phyloP scores from a whole-genome alignment of 2,113 vertebrate genomes.

The Prinia subflava region DNA sequence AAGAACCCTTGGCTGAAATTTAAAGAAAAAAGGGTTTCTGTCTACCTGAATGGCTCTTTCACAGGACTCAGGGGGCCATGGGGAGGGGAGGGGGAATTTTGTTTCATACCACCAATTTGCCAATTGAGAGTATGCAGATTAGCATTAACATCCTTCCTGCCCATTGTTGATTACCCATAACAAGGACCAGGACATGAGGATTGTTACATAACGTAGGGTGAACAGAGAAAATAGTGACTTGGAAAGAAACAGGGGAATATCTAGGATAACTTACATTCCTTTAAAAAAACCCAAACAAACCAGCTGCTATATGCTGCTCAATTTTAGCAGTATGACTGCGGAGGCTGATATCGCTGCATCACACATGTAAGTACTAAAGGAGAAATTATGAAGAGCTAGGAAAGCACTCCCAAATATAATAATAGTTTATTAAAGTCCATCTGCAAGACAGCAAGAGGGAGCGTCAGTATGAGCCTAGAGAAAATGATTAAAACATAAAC shows the following conservation, averaged over 20 bases:
- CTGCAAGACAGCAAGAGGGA: constrained; percentile 3
- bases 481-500: constrained; percentile 30
- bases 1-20: neutral
- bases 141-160: neutral
- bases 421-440: constrained; percentile 11
- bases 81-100: neutral
- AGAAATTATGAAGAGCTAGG: neutral
- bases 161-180: neutral
- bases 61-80: neutral
- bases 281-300: neutral
- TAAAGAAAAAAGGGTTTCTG: neutral
- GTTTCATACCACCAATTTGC: neutral
- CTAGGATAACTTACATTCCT: neutral
- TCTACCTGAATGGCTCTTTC: neutral
- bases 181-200: neutral
- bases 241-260: neutral
- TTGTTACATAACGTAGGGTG: neutral
- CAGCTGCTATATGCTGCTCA: neutral
- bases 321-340: neutral
- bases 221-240: neutral
- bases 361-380: neutral
- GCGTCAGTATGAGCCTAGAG: neutral
- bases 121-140: neutral
- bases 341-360: neutral
- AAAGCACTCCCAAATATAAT: constrained; percentile 20